A percentile compares a stretch with the other conserved stretches of the same genome.
These are phyloP conservation scores for Abramis brama DNA, from an alignment of 2,113 vertebrate species.

Conservation along the genomic window DNA sequence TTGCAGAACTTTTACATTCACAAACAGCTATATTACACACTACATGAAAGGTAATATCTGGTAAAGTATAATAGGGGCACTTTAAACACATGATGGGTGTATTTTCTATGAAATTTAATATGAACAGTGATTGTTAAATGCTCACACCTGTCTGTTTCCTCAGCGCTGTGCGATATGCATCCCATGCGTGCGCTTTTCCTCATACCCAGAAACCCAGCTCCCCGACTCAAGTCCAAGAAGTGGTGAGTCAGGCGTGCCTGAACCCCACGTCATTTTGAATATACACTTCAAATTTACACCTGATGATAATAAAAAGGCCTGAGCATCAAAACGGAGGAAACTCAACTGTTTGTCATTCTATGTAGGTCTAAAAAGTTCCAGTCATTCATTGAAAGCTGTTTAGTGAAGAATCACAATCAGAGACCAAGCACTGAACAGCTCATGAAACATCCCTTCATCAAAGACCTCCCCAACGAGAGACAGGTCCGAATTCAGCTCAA, in stretches of 20 bases:
- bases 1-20: too few relatives aligned
- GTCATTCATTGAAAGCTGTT: conserved; percentile 96
- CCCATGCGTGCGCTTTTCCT: conserved; percentile 99
- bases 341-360: background rate
- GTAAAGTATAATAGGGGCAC: too few relatives aligned
- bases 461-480: conserved; percentile 94
- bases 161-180: conserved; percentile 98
- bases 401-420: conserved; percentile 97
- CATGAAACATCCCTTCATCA: conserved; percentile 96
- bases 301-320: background rate
- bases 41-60: too few relatives aligned
- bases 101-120: background rate
- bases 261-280: conserved; percentile 4
- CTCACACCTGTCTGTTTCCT: conserved; percentile 35
- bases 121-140: background rate
- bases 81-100: background rate
- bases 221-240: conserved; percentile 97
- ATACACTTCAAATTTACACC: background rate
- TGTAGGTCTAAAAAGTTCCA: conserved; percentile 98
- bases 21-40: too few relatives aligned
- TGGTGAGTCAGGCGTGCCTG: conserved; percentile 81
- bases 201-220: conserved; percentile 95
- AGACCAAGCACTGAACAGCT: conserved; percentile 95
- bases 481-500: conserved; percentile 99
- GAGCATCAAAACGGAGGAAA: background rate